Evolutionary conservation across 2,888 invertebrate species (phyloP).

Genomic region (Spodoptera littoralis): DNA sequence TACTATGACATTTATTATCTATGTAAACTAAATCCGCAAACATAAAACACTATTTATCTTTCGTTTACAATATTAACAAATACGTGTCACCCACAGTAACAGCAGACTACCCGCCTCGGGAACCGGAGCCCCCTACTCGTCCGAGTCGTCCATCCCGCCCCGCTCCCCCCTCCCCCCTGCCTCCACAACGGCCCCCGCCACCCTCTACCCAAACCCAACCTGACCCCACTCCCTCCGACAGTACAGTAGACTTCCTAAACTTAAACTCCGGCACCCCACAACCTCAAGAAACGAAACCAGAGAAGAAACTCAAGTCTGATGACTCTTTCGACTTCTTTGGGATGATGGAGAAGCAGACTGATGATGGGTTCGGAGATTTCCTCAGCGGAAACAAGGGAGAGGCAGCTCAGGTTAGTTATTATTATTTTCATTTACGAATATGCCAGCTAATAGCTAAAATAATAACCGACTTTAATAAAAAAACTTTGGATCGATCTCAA

Average conservation of each 20-base stretch:
- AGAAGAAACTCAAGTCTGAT: constrained; percentile 74
- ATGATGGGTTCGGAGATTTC: constrained; percentile 85
- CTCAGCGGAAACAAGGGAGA: constrained; percentile 72
- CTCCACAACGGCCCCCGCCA: constrained; percentile 64
- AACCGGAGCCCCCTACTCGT: constrained; percentile 51
- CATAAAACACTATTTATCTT: too few relatives aligned
- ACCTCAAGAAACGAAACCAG: constrained; percentile 52
- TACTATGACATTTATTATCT: too few relatives aligned
- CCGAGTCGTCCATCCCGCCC: constrained; percentile 67
- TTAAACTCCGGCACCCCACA: constrained; percentile 53
- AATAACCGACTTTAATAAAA: too few relatives aligned
- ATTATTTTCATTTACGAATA: neutral
- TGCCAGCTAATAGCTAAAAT: too few relatives aligned
- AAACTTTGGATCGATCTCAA: too few relatives aligned
- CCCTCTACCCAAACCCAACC: constrained; percentile 52
- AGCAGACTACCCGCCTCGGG: constrained; percentile 72
- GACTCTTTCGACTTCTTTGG: constrained; percentile 90
- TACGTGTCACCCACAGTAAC: constrained; percentile 68
- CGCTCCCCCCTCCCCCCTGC: constrained; percentile 65
- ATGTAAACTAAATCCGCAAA: too few relatives aligned
- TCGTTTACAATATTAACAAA: neutral
- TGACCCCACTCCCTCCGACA: constrained; percentile 59
- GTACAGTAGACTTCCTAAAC: constrained; percentile 79
- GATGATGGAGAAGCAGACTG: constrained; percentile 87
- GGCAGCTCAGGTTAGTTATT: constrained; percentile 62